Conservation (phyloP, 2,888 invertebrate species). For the Ectemnius lituratus region DNA sequence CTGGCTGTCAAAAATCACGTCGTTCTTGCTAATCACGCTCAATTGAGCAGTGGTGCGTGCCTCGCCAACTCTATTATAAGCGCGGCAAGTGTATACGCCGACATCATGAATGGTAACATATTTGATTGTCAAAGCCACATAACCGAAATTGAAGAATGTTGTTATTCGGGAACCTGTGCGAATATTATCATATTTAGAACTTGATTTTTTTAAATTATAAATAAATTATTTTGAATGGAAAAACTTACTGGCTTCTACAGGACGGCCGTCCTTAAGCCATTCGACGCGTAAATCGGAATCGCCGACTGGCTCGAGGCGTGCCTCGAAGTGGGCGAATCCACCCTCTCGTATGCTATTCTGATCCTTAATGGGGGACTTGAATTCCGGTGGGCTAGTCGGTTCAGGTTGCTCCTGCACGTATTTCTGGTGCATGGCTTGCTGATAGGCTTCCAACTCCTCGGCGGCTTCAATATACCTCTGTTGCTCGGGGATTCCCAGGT, state of each 20-base stretch:
- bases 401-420: conserved; percentile 90
- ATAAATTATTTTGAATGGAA: not conserved
- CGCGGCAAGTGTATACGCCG: conserved; percentile 93
- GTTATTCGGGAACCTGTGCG: conserved; percentile 90
- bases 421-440: conserved; percentile 88
- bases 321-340: conserved; percentile 97
- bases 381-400: conserved; percentile 89
- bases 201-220: not conserved
- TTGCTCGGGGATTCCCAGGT: conserved; percentile 93
- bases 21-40: conserved; percentile 90
- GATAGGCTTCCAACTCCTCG: conserved; percentile 93
- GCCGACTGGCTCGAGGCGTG: conserved; percentile 94
- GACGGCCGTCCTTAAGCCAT: conserved; percentile 94
- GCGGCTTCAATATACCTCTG: conserved; percentile 94
- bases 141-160: conserved; percentile 96
- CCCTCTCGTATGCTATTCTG: conserved; percentile 93
- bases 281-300: conserved; percentile 94
- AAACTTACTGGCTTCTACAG: conserved; percentile 89
- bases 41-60: conserved; percentile 90
- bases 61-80: conserved; percentile 92
- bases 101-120: conserved; percentile 93
- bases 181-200: not conserved
- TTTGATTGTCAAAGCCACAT: conserved; percentile 95
- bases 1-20: conserved; percentile 92
- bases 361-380: conserved; percentile 93